Conservation (phyloP, 2,888 invertebrate species). For the Cataglyphis cursor region DNA sequence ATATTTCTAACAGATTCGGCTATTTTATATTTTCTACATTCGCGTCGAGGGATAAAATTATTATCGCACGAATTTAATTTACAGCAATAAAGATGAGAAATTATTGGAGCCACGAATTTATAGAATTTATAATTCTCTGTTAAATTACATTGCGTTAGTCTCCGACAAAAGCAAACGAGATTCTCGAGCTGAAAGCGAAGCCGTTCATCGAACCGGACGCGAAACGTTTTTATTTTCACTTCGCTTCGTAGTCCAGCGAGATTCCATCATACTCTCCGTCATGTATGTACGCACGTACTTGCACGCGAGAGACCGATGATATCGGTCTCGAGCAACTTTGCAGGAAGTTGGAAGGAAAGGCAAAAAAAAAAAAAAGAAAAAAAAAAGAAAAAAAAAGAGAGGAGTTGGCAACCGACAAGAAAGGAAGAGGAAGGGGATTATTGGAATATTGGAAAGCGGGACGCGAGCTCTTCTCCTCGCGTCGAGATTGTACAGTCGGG, state of each 20-base stretch:
- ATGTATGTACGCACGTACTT: background rate
- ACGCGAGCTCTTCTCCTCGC: background rate
- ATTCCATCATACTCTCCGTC: conserved; percentile 30
- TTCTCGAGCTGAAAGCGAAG: background rate
- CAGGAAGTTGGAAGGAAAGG: conserved; percentile 18
- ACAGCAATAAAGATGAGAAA: background rate
- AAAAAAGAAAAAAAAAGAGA: background rate
- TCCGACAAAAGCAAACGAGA: background rate
- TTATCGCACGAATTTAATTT: background rate
- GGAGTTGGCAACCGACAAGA: background rate
- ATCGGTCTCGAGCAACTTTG: conserved; percentile 41
- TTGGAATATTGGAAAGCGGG: conserved; percentile 37
- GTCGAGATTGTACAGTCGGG: conserved; percentile 6
- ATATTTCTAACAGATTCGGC: background rate
- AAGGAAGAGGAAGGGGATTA: background rate
- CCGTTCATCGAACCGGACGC: conserved; percentile 30
- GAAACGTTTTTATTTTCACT: conserved; percentile 41
- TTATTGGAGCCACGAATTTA: background rate
- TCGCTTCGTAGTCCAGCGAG: conserved; percentile 9
- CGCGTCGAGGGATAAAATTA: background rate
- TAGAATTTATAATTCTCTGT: background rate
- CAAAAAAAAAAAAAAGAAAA: background rate
- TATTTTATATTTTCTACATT: background rate
- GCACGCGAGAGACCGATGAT: conserved; percentile 1
- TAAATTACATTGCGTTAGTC: background rate